Evolutionary conservation across 1,140 invertebrate species (phyloP).

Genomic region (Dendrolimus punctatus): DNA sequence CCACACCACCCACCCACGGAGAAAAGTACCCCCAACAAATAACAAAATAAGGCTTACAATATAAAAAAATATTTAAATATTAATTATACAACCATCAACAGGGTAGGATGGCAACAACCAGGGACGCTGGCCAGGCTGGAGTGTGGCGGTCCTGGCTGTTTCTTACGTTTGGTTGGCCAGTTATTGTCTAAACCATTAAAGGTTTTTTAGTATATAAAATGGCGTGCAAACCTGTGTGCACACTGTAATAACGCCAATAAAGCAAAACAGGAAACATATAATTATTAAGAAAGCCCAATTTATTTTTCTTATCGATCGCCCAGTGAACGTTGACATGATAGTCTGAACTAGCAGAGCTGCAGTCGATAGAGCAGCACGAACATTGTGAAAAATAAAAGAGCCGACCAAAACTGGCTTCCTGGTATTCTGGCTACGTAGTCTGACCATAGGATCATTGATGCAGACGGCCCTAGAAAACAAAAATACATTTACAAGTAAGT

Average conservation of each 20-base stretch:
- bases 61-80: no score
- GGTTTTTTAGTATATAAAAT: not conserved
- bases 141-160: no score
- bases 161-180: no score
- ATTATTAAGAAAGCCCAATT: conserved; percentile 47
- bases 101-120: no score
- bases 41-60: no score
- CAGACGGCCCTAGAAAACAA: conserved; percentile 34
- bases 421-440: conserved; percentile 47
- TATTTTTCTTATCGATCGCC: conserved; percentile 41
- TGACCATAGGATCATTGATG: conserved; percentile 50
- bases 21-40: no score
- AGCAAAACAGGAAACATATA: conserved; percentile 36
- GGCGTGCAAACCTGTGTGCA: conserved; percentile 40
- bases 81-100: no score
- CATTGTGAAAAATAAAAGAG: conserved; percentile 49
- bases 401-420: conserved; percentile 59
- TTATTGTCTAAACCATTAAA: no score
- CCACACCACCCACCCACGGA: no score
- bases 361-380: conserved; percentile 39
- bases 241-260: conserved; percentile 46
- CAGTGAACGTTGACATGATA: conserved; percentile 51
- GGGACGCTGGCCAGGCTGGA: no score
- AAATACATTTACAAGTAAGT: not conserved
- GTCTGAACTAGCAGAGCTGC: conserved; percentile 48